Conservation (phyloP, 2,888 invertebrate species). For the Physocephala rufipes region DNA sequence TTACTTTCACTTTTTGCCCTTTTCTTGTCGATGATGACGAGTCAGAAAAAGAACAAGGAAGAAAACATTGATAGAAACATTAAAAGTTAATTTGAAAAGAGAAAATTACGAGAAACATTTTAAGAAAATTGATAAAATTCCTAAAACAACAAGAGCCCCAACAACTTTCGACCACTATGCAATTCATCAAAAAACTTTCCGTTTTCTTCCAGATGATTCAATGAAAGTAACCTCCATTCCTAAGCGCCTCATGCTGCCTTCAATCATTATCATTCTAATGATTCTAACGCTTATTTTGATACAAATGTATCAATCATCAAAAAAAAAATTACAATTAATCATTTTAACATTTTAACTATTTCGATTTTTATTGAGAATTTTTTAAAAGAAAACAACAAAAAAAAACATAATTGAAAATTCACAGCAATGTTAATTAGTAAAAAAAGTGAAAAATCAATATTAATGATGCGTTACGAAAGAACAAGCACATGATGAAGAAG, state of each 20-base stretch:
- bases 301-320: too few relatives aligned
- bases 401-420: background rate
- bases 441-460: background rate
- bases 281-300: too few relatives aligned
- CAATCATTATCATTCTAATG: too few relatives aligned
- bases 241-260: too few relatives aligned
- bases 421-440: constrained; percentile 2
- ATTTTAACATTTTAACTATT: too few relatives aligned
- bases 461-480: background rate
- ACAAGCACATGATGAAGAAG: too few relatives aligned
- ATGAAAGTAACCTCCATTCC: too few relatives aligned
- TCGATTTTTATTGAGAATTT: too few relatives aligned
- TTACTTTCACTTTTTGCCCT: constrained; percentile 26
- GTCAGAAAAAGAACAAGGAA: background rate
- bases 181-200: background rate
- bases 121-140: background rate
- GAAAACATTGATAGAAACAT: background rate
- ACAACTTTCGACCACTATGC: background rate
- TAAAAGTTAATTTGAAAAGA: background rate
- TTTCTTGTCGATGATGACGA: background rate
- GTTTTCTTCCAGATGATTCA: too few relatives aligned
- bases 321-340: too few relatives aligned
- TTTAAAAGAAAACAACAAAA: too few relatives aligned
- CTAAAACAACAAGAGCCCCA: background rate
- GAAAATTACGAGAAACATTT: background rate